These are phyloP conservation scores for Capitulum mitella DNA, from an alignment of 2,888 invertebrate species.

Conservation along the genomic window DNA sequence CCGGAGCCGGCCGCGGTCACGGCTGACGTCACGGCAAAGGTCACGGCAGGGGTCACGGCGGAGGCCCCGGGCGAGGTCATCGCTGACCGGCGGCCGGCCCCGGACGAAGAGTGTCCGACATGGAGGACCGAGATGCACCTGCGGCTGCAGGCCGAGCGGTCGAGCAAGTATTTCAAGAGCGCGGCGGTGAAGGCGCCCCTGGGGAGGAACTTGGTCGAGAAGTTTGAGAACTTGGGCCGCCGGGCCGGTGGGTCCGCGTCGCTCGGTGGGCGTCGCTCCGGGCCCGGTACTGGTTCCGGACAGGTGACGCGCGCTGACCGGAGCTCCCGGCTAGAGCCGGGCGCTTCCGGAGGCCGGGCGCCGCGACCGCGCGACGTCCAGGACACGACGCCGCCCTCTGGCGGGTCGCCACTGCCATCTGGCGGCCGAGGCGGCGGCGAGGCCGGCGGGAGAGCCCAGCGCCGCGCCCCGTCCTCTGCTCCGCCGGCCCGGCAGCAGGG, in stretches of 20 bases:
- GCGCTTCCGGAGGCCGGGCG: neutral
- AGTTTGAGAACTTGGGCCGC: neutral
- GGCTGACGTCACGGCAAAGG: neutral
- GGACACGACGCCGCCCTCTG: neutral
- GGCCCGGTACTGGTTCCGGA: no score
- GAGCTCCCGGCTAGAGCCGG: no score
- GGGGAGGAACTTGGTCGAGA: neutral
- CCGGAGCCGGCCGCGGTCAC: neutral
- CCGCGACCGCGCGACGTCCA: neutral
- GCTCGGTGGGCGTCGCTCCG: no score
- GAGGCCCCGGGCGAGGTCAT: neutral
- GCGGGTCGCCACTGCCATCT: neutral
- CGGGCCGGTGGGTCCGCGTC: no score
- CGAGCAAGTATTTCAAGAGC: neutral
- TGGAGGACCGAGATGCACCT: neutral
- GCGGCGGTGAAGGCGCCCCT: neutral
- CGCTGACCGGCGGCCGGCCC: neutral
- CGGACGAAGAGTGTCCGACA: neutral
- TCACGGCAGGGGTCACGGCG: neutral
- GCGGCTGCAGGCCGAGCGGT: neutral
- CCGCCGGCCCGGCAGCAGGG: no score
- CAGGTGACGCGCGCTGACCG: no score
- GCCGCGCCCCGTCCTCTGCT: no score
- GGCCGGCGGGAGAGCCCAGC: no score
- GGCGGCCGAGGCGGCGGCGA: neutral